Evolutionary conservation across 2,113 vertebrate species (phyloP).

Genomic region (Aegithalos caudatus): DNA sequence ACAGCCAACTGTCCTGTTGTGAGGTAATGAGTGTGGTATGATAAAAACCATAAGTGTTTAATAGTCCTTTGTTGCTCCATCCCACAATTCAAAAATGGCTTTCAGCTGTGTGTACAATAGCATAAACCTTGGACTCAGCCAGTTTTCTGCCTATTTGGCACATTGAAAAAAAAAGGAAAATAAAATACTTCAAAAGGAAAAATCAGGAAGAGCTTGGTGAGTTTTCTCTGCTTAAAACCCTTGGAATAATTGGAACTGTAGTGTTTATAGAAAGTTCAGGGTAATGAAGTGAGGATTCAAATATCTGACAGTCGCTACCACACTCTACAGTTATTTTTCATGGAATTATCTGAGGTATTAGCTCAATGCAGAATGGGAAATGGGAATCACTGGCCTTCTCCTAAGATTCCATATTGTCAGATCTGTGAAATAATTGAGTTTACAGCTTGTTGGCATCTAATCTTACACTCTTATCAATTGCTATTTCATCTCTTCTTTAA

Average conservation of each 20-base stretch:
- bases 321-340: not conserved
- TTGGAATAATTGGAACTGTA: not conserved
- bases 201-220: not conserved
- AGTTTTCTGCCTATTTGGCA: not conserved
- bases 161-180: not conserved
- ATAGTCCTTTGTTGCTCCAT: not conserved
- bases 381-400: not conserved
- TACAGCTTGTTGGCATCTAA: not conserved
- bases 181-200: not conserved
- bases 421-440: not conserved
- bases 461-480: not conserved
- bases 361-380: not conserved
- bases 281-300: not conserved
- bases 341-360: not conserved
- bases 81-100: not conserved
- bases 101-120: not conserved
- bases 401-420: accelerated
- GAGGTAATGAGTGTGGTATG: not conserved
- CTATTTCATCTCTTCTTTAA: not conserved
- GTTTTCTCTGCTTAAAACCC: not conserved
- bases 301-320: not conserved
- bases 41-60: not conserved
- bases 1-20: not conserved
- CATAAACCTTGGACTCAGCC: not conserved
- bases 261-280: not conserved